Evolutionary conservation across 2,888 invertebrate species (phyloP).

Genomic region (Sceliomorpha sp.): DNA sequence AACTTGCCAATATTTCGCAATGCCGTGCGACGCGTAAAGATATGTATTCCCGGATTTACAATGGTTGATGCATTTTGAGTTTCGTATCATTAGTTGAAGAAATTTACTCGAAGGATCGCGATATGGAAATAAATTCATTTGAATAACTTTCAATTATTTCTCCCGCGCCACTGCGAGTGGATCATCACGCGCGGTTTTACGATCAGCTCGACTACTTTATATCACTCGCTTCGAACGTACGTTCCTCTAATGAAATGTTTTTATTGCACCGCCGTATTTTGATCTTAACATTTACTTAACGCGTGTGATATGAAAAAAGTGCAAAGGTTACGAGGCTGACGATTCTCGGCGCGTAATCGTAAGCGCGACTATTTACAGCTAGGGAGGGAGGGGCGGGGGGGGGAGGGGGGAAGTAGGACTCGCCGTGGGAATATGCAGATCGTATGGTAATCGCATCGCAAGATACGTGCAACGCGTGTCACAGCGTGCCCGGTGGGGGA

Average conservation of each 20-base stretch:
- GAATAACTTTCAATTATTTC: no score
- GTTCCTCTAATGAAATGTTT: neutral
- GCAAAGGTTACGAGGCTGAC: conserved; percentile 42
- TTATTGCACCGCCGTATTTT: conserved; percentile 30
- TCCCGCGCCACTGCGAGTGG: no score
- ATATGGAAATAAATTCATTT: no score
- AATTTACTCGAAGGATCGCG: no score
- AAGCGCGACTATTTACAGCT: conserved; percentile 64
- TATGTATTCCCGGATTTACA: no score
- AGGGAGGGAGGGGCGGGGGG: no score
- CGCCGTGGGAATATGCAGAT: conserved; percentile 73
- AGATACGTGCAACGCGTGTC: conserved; percentile 71
- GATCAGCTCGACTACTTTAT: neutral
- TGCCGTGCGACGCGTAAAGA: no score
- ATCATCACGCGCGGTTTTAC: no score
- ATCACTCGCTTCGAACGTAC: conserved; percentile 3
- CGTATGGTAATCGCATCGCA: conserved; percentile 73
- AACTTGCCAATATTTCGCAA: no score
- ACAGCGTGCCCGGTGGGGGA: conserved; percentile 38
- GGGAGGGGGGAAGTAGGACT: conserved; percentile 65
- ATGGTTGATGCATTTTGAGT: no score
- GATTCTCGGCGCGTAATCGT: conserved; percentile 45
- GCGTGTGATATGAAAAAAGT: conserved; percentile 19
- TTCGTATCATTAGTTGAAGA: no score
- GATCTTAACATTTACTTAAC: conserved; percentile 24